Evolutionary conservation across 2,888 invertebrate species (phyloP).

Genomic region (Onchidella celtica): DNA sequence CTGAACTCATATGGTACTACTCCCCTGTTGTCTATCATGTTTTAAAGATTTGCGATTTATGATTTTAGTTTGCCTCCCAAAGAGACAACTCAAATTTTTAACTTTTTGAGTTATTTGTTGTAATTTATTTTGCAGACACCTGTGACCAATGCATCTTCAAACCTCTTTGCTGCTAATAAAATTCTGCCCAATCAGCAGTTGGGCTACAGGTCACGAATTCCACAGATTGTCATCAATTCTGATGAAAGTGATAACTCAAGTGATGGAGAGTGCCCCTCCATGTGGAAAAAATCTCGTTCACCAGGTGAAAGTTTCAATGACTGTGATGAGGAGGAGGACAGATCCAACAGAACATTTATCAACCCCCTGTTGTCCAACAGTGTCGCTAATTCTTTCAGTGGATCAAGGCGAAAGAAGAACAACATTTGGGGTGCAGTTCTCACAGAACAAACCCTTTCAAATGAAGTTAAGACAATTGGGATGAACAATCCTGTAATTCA

Average conservation of each 20-base stretch:
- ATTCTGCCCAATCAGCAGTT: not conserved
- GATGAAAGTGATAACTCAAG: slow-evolving; percentile 38
- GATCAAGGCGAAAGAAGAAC: slow-evolving; percentile 83
- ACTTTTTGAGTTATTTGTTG: no score
- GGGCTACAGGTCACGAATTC: slow-evolving; percentile 39
- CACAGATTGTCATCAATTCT: slow-evolving; percentile 45
- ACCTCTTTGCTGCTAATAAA: not conserved
- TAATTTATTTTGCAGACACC: no score
- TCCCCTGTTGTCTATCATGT: no score
- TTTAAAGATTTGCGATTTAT: no score
- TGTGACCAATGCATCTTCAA: not conserved
- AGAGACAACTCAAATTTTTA: no score
- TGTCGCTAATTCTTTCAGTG: not conserved
- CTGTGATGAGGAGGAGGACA: slow-evolving; percentile 18
- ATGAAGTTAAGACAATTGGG: slow-evolving; percentile 88
- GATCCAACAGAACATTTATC: slow-evolving; percentile 48
- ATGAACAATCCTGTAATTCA: slow-evolving; percentile 82
- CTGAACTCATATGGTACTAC: no score
- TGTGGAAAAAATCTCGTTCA: slow-evolving; percentile 24
- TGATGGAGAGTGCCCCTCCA: slow-evolving; percentile 37
- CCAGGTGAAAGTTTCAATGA: slow-evolving; percentile 10
- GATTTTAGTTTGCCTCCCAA: no score
- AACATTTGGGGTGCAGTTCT: slow-evolving; percentile 87
- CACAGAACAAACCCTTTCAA: slow-evolving; percentile 90
- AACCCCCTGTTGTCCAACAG: slow-evolving; percentile 48